Base-by-base conservation (phyloP, 2,797 vertebrate species). In the Epinephelus awoara region DNA sequence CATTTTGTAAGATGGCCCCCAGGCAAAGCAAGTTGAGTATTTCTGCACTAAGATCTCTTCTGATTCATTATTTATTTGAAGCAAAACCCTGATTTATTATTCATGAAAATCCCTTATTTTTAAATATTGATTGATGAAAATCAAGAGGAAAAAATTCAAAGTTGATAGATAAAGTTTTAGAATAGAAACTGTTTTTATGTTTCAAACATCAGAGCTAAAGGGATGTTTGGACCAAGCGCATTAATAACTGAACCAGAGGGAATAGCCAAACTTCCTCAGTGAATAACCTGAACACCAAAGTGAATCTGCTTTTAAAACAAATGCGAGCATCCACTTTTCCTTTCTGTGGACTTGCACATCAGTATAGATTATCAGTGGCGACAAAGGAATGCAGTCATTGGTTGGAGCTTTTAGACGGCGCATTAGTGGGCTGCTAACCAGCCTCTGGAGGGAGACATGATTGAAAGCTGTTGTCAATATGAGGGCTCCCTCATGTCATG, bases 381-480 rank as follows among this genome's bases (percentile, higher is more conserved):
- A 72, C 69, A 69, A 40, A 74, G 64, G 13, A 63, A 50, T 12
- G 40, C 68, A 69, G 51, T 38, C 19, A 69, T 47, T 69, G 68
- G 72, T 10, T 17, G 7, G 55, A 68, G 67, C 67, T 77, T 68
- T 74, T 34, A 58, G 68, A 73, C 29, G 72, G 69, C 17, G 13
- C 81, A 82, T 82, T 80, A 79, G 73, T 6, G 62, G 25, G 68
- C 72, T 50, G 66, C 79, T 85, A 84, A 85, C 23, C 67, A 44
- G 80, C 74, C 83, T 79, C 75, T 54, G 74, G 81, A 79, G 85
- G 46, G 42, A 59, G 25, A 6, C 52, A 5, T 72, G 85, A 88
- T 79, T 82, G 87, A 88, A 73, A 77, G 79, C 82, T 62, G 78
- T 3, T 80, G 86, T 87, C 79, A 78, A 29, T 68, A 15, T 12